Percentiles rank a stretch among this genome's conserved stretches.
phyloP scores from a whole-genome alignment of 2,797 vertebrate genomes.

The Sebastiscus tertius region DNA sequence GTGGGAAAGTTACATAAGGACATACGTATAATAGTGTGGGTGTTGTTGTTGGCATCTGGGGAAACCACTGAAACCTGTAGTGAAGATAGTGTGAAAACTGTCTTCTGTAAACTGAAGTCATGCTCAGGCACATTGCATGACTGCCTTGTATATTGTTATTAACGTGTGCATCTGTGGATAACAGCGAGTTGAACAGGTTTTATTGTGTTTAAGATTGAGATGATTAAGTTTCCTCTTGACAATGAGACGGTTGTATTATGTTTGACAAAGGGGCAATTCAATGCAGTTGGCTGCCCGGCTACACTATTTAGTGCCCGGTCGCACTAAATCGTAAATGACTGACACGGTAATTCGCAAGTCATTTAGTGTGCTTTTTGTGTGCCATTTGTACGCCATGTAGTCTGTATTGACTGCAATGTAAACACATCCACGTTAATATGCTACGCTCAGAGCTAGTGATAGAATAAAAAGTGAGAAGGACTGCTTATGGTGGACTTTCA shows the following conservation, averaged over 20 bases:
- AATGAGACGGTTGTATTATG: too few species aligned
- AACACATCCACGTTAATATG: accelerated
- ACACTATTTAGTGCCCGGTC: too few species aligned
- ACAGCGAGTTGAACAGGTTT: background rate
- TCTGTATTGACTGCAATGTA: too few species aligned
- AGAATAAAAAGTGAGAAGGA: too few species aligned
- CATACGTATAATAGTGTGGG: background rate
- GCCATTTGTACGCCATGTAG: too few species aligned
- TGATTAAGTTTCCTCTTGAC: too few species aligned
- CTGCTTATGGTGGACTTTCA: too few species aligned
- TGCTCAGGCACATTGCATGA: background rate
- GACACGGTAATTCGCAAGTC: too few species aligned
- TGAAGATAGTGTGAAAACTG: background rate
- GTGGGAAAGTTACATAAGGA: conserved; percentile 13
- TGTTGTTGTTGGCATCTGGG: conserved; percentile 3
- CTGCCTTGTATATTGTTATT: background rate
- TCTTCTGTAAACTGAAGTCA: background rate
- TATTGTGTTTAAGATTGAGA: background rate
- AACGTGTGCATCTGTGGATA: background rate
- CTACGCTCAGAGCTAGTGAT: accelerated
- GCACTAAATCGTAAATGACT: too few species aligned
- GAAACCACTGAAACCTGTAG: conserved; percentile 15
- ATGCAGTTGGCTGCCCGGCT: too few species aligned
- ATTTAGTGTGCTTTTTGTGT: too few species aligned
- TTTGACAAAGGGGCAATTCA: too few species aligned